Percentiles rank a stretch among this genome's conserved stretches.
phyloP scores from a whole-genome alignment of 2,888 invertebrate species.

The Drosophila planitibia region DNA sequence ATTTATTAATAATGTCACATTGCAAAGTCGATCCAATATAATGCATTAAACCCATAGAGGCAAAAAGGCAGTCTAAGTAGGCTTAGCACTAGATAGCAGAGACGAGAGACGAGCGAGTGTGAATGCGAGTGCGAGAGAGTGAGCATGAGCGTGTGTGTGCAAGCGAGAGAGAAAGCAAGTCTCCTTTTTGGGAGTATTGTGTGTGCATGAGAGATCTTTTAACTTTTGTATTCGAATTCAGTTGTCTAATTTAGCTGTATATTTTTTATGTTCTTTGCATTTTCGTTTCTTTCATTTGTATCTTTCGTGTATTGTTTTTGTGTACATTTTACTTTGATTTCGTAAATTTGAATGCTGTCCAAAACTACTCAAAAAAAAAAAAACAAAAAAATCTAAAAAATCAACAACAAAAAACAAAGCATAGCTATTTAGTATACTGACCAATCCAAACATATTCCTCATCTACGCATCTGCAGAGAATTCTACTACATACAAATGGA shows the following conservation, averaged over 20 bases:
- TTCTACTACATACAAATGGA: conserved; percentile 99
- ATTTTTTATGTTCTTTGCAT: conserved; percentile 22
- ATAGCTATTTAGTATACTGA: conserved; percentile 68
- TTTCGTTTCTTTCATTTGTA: conserved; percentile 15
- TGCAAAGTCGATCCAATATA: conserved; percentile 82
- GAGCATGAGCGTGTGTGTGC: not conserved
- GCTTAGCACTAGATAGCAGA: conserved; percentile 25
- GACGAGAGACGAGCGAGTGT: not conserved
- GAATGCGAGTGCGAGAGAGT: conserved; percentile 18
- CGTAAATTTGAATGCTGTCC: conserved; percentile 76
- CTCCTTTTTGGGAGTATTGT: conserved; percentile 24
- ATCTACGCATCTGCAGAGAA: conserved; percentile 91
- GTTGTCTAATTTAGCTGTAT: conserved; percentile 43
- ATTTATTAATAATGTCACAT: conserved; percentile 84
- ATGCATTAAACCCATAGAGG: conserved; percentile 79
- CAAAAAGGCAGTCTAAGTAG: conserved; percentile 42
- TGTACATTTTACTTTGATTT: conserved; percentile 53
- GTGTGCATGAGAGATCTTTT: conserved; percentile 49
- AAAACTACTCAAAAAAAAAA: conserved; percentile 32
- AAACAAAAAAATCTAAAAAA: conserved; percentile 15
- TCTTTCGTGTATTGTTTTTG: conserved; percentile 30
- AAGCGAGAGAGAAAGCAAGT: conserved; percentile 25
- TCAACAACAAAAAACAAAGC: conserved; percentile 24
- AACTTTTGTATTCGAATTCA: conserved; percentile 59
- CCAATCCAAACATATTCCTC: conserved; percentile 77